phyloP scores from a whole-genome alignment of 2,888 invertebrate species.

The Pristionchus entomophagus region DNA sequence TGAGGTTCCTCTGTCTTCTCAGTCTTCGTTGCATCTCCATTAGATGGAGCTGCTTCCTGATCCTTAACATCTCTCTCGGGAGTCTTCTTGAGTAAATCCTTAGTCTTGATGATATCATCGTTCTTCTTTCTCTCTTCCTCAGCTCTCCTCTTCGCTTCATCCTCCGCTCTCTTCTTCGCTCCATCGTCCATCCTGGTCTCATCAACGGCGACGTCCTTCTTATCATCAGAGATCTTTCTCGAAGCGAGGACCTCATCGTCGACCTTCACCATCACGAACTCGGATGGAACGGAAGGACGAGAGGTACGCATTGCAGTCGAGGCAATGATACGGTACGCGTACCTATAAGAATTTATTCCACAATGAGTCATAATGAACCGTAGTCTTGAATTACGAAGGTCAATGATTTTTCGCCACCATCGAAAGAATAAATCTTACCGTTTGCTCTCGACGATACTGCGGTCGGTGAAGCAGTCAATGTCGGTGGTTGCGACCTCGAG shows the following conservation, averaged over 20 bases:
- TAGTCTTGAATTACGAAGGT: not conserved
- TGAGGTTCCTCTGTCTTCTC: not conserved
- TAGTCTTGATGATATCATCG: constrained; percentile 27
- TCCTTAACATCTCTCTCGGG: not conserved
- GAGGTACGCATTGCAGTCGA: constrained; percentile 4
- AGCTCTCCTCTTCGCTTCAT: not conserved
- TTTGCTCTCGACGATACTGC: constrained; percentile 69
- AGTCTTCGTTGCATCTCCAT: not conserved
- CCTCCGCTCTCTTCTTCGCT: not conserved
- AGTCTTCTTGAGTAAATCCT: constrained; percentile 27
- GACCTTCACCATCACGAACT: constrained; percentile 41
- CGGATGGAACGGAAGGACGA: constrained; percentile 48
- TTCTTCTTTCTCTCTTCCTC: constrained; percentile 46
- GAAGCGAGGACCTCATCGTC: not conserved
- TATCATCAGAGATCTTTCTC: not conserved
- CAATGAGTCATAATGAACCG: too few species aligned
- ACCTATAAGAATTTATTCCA: constrained; percentile 18
- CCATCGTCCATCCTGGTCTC: constrained; percentile 1
- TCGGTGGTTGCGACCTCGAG: constrained; percentile 71
- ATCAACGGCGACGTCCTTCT: constrained; percentile 32
- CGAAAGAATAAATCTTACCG: constrained; percentile 48
- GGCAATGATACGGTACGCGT: constrained; percentile 41
- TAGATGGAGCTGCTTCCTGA: not conserved
- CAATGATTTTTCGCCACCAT: not conserved
- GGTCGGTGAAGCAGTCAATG: constrained; percentile 64